Evolutionary conservation across 2,113 vertebrate species (phyloP).

Genomic region (Pseudois nayaur): DNA sequence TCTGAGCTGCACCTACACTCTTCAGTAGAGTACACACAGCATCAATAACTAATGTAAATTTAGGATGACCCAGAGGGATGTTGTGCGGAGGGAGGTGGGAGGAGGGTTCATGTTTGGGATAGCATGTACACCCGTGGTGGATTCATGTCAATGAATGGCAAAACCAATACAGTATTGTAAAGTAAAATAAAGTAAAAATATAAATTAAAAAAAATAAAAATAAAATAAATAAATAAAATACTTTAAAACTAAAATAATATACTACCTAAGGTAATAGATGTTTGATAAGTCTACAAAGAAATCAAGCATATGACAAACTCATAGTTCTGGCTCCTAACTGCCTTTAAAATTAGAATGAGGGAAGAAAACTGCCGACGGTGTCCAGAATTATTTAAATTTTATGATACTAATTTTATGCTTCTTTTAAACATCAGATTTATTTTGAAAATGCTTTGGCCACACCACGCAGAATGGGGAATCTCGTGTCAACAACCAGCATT

Average conservation of each 20-base stretch:
- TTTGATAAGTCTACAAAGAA: too few species aligned
- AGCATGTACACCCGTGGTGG: too few species aligned
- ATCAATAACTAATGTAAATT: neutral
- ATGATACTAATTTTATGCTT: neutral
- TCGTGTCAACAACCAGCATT: neutral
- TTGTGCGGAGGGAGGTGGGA: too few species aligned
- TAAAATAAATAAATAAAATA: too few species aligned
- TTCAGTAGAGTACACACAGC: neutral
- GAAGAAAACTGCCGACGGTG: fast-evolving
- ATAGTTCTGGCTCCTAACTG: neutral
- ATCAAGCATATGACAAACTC: neutral
- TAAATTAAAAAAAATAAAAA: too few species aligned
- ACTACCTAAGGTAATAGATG: too few species aligned
- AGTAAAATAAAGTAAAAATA: too few species aligned
- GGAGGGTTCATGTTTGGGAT: too few species aligned
- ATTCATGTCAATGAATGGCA: too few species aligned
- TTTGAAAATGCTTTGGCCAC: neutral
- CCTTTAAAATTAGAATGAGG: neutral
- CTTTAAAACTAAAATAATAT: too few species aligned
- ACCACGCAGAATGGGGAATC: fast-evolving
- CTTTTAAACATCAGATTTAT: neutral
- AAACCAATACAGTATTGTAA: too few species aligned
- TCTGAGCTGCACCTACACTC: neutral
- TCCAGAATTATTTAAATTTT: neutral
- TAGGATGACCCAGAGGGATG: too few species aligned